Evolutionary conservation across 2,888 invertebrate genomes (phyloP).

Genomic region (Himalopsyche tibetana): DNA sequence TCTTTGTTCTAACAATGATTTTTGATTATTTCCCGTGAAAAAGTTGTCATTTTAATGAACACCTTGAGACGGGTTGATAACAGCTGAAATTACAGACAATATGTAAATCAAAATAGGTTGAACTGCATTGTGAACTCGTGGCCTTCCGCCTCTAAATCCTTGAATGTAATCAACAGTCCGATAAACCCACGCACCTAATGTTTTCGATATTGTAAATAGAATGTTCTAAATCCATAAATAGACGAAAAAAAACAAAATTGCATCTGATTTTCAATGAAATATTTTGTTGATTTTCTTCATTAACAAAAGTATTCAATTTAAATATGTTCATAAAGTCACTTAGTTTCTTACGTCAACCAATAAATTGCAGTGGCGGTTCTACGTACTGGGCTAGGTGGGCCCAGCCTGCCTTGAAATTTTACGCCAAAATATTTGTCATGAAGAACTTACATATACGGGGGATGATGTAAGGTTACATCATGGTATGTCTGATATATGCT

Average conservation of each 20-base stretch:
- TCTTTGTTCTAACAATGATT: background rate
- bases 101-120: background rate
- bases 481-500: too few relatives aligned
- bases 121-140: slow-evolving; percentile 44
- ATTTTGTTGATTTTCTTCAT: background rate
- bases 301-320: too few relatives aligned
- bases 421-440: too few relatives aligned
- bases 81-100: slow-evolving; percentile 22
- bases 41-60: background rate
- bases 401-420: too few relatives aligned
- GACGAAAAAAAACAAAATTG: background rate
- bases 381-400: too few relatives aligned
- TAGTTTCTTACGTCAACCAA: too few relatives aligned
- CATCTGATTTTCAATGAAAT: background rate
- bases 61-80: slow-evolving; percentile 43
- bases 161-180: slow-evolving; percentile 45
- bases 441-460: too few relatives aligned
- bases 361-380: too few relatives aligned
- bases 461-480: too few relatives aligned
- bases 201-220: background rate
- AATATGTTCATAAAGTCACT: too few relatives aligned
- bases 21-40: background rate
- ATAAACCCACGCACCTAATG: background rate
- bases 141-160: slow-evolving; percentile 46
- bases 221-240: background rate